Evolutionary conservation across 2,113 vertebrate species (phyloP).

Genomic region (Syrmaticus mikado): DNA sequence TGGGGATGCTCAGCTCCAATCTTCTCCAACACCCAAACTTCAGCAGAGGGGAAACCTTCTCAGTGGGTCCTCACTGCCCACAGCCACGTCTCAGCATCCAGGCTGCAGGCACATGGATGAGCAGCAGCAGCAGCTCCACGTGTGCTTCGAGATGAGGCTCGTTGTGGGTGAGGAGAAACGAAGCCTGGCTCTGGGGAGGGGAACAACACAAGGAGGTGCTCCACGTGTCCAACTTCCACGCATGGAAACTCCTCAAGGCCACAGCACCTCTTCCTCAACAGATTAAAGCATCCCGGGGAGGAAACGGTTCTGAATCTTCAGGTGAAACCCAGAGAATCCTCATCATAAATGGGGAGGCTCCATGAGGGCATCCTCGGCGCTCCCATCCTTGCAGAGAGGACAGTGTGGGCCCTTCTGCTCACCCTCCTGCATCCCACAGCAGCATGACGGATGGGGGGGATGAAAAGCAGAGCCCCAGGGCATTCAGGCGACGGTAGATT

Average conservation of each 20-base stretch:
- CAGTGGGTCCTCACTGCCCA: too few relatives aligned
- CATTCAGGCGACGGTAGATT: constrained; percentile 63
- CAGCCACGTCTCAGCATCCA: neutral
- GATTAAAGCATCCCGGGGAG: neutral
- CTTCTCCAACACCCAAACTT: too few relatives aligned
- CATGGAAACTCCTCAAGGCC: neutral
- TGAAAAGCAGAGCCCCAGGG: constrained; percentile 69
- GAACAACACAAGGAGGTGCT: neutral
- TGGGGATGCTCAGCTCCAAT: neutral
- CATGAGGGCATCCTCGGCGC: neutral
- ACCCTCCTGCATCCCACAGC: neutral
- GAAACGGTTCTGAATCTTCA: fast-evolving
- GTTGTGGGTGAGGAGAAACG: neutral
- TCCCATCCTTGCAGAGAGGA: neutral
- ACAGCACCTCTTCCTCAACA: neutral
- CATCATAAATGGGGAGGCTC: neutral
- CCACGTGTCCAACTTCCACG: too few relatives aligned
- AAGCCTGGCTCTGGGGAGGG: neutral
- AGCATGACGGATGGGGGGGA: constrained; percentile 56
- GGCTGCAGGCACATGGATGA: neutral
- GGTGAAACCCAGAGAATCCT: neutral
- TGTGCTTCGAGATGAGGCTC: neutral
- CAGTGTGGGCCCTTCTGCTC: neutral
- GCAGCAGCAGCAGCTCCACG: neutral
- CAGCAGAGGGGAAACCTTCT: too few relatives aligned